Evolutionary conservation across 2,888 invertebrate genomes (phyloP), one percentile per base, ranked within the genome.

Genomic region (Meloe dianella): DNA sequence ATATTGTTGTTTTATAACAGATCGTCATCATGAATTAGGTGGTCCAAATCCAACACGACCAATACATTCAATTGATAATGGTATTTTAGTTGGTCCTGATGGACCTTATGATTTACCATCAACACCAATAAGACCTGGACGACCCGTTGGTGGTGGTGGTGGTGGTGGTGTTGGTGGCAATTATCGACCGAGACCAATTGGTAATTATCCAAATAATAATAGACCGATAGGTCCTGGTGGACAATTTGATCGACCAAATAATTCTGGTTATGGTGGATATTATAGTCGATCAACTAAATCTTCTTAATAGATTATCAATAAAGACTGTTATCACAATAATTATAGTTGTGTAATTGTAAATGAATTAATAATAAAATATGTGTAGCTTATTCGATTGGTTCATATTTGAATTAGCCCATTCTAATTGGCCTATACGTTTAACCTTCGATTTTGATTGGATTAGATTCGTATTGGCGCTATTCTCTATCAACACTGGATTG

Each of bases 1-100:
- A 71, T 87, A 90, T 68, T 91, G 91, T 78, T 91, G 91, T 76
- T 89, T 86, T 81, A 86, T 86, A 64, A 78, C 77, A 5, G 77
- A 79, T 58, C 76, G 75, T 59, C 68, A 65, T n/a, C 66, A 70
- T 32, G 63, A 70, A 22, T 20, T 79, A 12, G 82, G 78, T 1
- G 79, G 81, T 14, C 79, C 81, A 4, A 61, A 77, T 20, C 84
- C 84, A 0, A 76, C 75, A 47, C 74, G 79, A 56, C 84, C 83
- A 0, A 72, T 79, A 10, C 81, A 84, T 71, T 82, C 82, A 1
- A 77, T 78, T 2, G 78, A 84, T 72, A 81, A 83, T 74, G 81
- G 82, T 60, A 79, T 88, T 2, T 76, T 88, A 14, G 83, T 83
- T 10, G 85, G 85, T n/a, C 85, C 85, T 20, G 84, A 81, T 22